A percentile compares a stretch with the other conserved stretches of the same genome.
These are phyloP conservation scores for Xiphophorus birchmanni DNA, from an alignment of 2,797 vertebrate species.

Conservation along the genomic window DNA sequence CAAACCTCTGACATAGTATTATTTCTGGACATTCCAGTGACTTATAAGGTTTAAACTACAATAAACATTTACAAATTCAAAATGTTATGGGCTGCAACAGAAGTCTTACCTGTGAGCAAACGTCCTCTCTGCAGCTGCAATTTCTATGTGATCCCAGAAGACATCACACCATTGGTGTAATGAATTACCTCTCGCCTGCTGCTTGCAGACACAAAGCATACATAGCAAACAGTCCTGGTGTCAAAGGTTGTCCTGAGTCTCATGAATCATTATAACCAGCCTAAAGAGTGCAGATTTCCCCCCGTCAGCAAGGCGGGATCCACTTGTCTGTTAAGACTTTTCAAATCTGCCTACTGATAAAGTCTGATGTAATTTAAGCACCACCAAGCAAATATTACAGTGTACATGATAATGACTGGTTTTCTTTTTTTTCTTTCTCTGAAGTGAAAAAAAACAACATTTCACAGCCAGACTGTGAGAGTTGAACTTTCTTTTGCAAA, in stretches of 20 bases:
- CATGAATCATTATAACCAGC: conserved; percentile 50
- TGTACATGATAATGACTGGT: background rate
- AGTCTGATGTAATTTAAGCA: background rate
- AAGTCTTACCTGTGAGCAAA: conserved; percentile 35
- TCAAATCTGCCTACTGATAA: background rate
- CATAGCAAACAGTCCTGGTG: conserved; percentile 27
- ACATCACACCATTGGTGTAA: background rate
- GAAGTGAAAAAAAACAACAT: background rate
- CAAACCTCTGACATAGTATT: background rate
- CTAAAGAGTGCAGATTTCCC: background rate
- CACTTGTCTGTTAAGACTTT: background rate
- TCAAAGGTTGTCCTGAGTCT: conserved; percentile 54
- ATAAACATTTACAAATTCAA: background rate
- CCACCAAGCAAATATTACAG: background rate
- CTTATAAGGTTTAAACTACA: background rate
- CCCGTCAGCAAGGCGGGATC: conserved; percentile 39
- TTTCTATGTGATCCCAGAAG: conserved; percentile 5
- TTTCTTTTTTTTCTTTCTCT: background rate
- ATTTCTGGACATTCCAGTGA: background rate
- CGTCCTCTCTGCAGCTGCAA: conserved; percentile 4
- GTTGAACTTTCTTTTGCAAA: background rate
- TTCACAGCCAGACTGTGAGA: background rate
- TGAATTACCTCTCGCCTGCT: background rate
- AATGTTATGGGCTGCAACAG: background rate
- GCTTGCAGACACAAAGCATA: conserved; percentile 33